Conservation (phyloP, 2,113 vertebrate genomes). For the Myotis yumanensis region DNA sequence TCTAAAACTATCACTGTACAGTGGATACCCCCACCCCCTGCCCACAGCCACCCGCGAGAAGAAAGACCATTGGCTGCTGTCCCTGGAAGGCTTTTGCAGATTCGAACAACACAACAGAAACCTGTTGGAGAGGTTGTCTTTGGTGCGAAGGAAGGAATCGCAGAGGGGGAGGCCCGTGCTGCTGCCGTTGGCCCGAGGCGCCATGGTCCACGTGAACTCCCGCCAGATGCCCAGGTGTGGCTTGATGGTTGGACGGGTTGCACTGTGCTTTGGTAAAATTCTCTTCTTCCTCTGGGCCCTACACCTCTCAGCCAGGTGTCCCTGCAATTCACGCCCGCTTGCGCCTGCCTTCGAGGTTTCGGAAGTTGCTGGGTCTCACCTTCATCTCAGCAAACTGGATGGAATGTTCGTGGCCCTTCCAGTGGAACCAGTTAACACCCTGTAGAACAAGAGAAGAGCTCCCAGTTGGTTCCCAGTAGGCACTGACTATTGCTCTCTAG, state of each 20-base stretch:
- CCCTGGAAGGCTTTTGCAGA: constrained; percentile 68
- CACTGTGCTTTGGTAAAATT: constrained; percentile 75
- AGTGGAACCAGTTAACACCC: constrained; percentile 99
- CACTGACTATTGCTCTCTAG: too few species aligned
- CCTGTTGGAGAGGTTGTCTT: constrained; percentile 82
- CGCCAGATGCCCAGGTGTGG: constrained; percentile 58
- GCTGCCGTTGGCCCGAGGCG: neutral
- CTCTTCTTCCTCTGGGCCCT: constrained; percentile 64
- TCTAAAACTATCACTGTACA: constrained; percentile 83
- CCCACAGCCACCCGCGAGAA: constrained; percentile 76
- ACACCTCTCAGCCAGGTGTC: constrained; percentile 21
- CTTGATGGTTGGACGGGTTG: constrained; percentile 51
- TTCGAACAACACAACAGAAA: constrained; percentile 54
- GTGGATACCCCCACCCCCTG: constrained; percentile 62
- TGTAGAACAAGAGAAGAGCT: constrained; percentile 72
- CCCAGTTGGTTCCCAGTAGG: neutral
- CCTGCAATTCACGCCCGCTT: constrained; percentile 89
- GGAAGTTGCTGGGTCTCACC: constrained; percentile 95
- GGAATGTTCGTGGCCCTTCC: constrained; percentile 98
- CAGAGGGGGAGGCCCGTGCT: constrained; percentile 61
- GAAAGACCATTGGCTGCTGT: constrained; percentile 33
- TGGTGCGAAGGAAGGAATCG: constrained; percentile 81
- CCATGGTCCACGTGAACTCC: constrained; percentile 63
- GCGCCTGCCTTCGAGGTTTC: constrained; percentile 95
- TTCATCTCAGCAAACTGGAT: constrained; percentile 99